Percentiles rank a stretch among this genome's conserved stretches.
Evolutionary conservation across 2,113 vertebrate genomes (phyloP).

Genomic region (Siniperca knerii): DNA sequence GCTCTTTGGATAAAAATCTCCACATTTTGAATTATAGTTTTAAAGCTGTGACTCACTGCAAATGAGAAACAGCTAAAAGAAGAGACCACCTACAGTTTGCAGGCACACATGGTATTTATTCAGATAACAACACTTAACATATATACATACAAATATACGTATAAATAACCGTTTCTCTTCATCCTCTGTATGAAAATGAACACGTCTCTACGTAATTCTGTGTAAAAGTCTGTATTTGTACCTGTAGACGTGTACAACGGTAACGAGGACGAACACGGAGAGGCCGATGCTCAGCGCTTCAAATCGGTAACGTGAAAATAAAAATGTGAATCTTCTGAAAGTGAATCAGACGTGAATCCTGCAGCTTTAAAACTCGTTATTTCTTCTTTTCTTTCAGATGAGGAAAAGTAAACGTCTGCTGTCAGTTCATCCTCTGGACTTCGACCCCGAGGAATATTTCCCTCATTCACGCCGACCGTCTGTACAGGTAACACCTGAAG

Average conservation of each 20-base stretch:
- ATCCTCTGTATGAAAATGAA: too few relatives aligned
- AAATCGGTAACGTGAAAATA: constrained; percentile 79
- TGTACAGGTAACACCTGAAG: constrained; percentile 70
- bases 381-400: constrained; percentile 69
- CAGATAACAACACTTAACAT: too few relatives aligned
- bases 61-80: too few relatives aligned
- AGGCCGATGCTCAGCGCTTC: constrained; percentile 82
- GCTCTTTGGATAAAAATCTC: neutral
- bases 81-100: too few relatives aligned
- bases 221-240: neutral
- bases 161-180: too few relatives aligned
- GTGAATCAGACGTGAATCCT: neutral
- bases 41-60: too few relatives aligned
- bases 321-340: neutral
- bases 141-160: too few relatives aligned
- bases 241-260: constrained; percentile 74
- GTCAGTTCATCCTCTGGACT: constrained; percentile 90
- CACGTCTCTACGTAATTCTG: too few relatives aligned
- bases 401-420: constrained; percentile 92
- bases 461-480: constrained; percentile 82
- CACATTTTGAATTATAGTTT: neutral
- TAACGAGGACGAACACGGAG: constrained; percentile 77
- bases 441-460: constrained; percentile 90
- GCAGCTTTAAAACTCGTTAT: neutral
- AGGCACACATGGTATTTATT: too few relatives aligned